Evolutionary conservation across 2,113 vertebrate genomes (phyloP).

Genomic region (Myanophis thanlyinensis): DNA sequence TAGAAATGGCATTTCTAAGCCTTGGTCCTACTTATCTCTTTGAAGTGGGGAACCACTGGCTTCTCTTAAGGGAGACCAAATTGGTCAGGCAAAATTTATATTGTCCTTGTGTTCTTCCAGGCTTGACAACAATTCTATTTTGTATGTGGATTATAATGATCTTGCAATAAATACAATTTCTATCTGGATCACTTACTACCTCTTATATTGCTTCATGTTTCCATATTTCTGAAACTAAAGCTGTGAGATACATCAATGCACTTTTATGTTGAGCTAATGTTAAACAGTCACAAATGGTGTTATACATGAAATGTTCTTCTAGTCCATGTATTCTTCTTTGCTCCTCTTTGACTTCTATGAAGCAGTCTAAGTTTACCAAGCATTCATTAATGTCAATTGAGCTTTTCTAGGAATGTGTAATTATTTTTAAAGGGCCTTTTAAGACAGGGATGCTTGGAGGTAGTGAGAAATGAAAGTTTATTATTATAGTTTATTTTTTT

Average conservation of each 20-base stretch:
- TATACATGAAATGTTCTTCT: not conserved
- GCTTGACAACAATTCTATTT: not conserved
- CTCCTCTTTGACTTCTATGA: not conserved
- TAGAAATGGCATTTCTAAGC: not conserved
- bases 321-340: not conserved
- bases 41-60: not conserved
- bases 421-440: not conserved
- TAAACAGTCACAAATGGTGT: not conserved
- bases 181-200: not conserved
- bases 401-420: not conserved
- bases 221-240: not conserved
- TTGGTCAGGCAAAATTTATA: not conserved
- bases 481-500: not conserved
- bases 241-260: not conserved
- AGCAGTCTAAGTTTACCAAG: not conserved
- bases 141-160: not conserved
- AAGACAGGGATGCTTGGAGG: not conserved
- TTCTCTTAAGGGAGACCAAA: not conserved
- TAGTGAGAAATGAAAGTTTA: not conserved
- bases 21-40: not conserved
- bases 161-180: not conserved
- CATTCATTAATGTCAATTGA: not conserved
- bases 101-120: not conserved
- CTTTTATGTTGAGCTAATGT: not conserved
- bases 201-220: not conserved